Evolutionary conservation across 2,888 invertebrate species (phyloP).

Genomic region (Drosophila borealis): DNA sequence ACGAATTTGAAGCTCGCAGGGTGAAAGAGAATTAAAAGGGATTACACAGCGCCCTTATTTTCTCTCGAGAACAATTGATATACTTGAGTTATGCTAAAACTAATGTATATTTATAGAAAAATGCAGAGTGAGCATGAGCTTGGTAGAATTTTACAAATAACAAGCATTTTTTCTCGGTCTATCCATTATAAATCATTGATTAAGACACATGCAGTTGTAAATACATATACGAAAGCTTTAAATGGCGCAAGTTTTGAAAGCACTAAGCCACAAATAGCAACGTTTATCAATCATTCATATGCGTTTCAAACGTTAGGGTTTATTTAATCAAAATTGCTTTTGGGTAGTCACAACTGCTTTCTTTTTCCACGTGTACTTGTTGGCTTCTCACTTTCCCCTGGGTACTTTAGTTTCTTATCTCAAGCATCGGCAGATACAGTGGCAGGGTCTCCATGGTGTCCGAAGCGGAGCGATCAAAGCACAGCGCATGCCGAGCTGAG

Average conservation of each 20-base stretch:
- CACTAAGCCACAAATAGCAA: background rate
- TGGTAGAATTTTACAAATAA: background rate
- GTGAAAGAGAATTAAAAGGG: background rate
- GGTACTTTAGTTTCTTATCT: slow-evolving; percentile 72
- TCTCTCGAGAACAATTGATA: background rate
- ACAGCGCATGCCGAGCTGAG: slow-evolving; percentile 83
- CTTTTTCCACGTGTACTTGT: background rate
- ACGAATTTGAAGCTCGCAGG: slow-evolving; percentile 1
- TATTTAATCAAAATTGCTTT: slow-evolving; percentile 12
- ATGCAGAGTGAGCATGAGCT: background rate
- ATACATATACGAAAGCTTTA: background rate
- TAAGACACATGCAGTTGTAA: background rate
- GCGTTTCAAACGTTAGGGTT: background rate
- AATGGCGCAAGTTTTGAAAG: background rate
- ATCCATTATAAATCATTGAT: background rate
- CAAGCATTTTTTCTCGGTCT: background rate
- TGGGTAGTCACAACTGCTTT: background rate
- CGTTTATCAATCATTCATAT: background rate
- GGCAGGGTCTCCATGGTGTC: slow-evolving; percentile 80
- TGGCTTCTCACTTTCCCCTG: background rate
- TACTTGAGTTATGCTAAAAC: too few species aligned
- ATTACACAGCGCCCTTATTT: slow-evolving; percentile 19
- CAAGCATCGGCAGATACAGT: slow-evolving; percentile 84
- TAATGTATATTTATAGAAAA: too few species aligned
- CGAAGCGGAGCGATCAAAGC: slow-evolving; percentile 75